phyloP scores from a whole-genome alignment of 2,113 vertebrate species.

The Melanotaenia duboulayi region DNA sequence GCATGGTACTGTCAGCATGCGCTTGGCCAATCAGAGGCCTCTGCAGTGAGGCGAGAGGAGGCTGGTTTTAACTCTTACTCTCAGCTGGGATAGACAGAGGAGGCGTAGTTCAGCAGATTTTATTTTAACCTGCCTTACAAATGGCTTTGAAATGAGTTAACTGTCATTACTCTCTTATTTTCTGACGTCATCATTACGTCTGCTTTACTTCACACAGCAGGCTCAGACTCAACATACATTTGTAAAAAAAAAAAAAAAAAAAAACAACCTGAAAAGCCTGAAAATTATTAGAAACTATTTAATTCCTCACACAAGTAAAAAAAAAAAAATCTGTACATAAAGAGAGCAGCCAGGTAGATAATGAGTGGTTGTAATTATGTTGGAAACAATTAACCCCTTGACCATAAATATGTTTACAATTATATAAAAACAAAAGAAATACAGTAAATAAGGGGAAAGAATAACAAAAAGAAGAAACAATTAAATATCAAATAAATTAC shows the following conservation, averaged over 20 bases:
- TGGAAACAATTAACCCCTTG: too few species aligned
- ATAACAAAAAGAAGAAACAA: too few species aligned
- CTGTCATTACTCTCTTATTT: neutral
- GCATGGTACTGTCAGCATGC: conserved; percentile 72
- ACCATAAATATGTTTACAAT: too few species aligned
- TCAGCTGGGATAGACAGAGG: conserved; percentile 11
- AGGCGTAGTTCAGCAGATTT: conserved; percentile 46
- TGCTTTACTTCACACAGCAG: neutral
- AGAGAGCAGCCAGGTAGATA: neutral
- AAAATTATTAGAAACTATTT: conserved; percentile 36
- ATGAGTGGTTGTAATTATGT: too few species aligned
- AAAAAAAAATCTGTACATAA: conserved; percentile 16
- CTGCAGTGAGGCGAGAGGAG: conserved; percentile 72
- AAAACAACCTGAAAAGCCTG: neutral
- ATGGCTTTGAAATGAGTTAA: neutral
- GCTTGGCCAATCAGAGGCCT: conserved; percentile 77
- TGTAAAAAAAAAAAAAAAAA: neutral
- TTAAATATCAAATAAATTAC: too few species aligned
- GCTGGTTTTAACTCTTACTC: conserved; percentile 66
- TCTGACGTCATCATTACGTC: neutral
- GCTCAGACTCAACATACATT: neutral
- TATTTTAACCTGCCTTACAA: conserved; percentile 5
- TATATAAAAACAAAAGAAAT: too few species aligned
- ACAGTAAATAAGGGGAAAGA: too few species aligned
- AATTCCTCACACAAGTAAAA: conserved; percentile 20